Conservation (phyloP, 2,888 invertebrate genomes). For the Lasioglossum malachurum region DNA sequence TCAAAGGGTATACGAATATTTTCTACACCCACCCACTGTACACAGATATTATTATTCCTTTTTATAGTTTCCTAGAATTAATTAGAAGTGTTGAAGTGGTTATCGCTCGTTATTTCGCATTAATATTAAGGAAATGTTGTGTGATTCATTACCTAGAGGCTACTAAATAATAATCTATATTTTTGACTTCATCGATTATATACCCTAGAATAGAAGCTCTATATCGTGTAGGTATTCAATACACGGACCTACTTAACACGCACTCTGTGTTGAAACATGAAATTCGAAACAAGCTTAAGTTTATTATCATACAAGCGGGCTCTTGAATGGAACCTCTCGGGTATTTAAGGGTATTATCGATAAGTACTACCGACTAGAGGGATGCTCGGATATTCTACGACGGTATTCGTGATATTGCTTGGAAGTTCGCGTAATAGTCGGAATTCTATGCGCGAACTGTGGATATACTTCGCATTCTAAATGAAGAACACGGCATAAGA, state of each 20-base stretch:
- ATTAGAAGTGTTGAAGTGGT: neutral
- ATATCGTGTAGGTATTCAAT: slow-evolving; percentile 16
- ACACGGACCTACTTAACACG: slow-evolving; percentile 20
- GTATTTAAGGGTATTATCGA: slow-evolving; percentile 60
- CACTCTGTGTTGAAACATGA: slow-evolving; percentile 18
- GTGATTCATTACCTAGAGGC: neutral
- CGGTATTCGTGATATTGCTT: slow-evolving; percentile 65
- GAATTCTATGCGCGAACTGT: slow-evolving; percentile 48
- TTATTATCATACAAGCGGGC: slow-evolving; percentile 48
- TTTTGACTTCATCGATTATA: neutral
- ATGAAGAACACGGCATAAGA: slow-evolving; percentile 27
- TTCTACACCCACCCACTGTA: neutral
- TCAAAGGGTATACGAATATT: neutral
- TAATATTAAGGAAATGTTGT: neutral
- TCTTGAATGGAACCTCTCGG: slow-evolving; percentile 48
- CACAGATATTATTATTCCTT: neutral
- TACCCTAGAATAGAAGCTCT: neutral
- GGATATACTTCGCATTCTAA: slow-evolving; percentile 33
- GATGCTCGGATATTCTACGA: slow-evolving; percentile 61
- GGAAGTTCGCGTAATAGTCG: slow-evolving; percentile 56
- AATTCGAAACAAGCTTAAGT: slow-evolving; percentile 38
- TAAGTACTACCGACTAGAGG: slow-evolving; percentile 64
- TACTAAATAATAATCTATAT: slow-evolving; percentile 5
- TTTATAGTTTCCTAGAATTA: neutral
- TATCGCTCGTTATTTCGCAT: neutral